phyloP scores from a whole-genome alignment of 2,797 vertebrate genomes.

The Clarias platycephalus region DNA sequence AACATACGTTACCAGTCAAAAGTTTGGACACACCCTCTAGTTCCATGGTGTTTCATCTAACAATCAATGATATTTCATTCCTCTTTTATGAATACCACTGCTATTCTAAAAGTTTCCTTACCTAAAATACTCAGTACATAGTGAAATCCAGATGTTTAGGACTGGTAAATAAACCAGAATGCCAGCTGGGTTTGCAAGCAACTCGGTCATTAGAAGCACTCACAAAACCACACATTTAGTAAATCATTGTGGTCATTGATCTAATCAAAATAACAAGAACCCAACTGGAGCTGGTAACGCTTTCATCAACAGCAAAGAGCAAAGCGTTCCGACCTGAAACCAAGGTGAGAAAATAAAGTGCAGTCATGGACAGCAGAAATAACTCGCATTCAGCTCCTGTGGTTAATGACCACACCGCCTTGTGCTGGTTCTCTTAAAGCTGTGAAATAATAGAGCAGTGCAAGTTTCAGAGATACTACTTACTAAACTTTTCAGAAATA shows the following conservation, averaged over 20 bases:
- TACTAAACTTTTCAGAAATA: neutral
- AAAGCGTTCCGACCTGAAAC: conserved; percentile 7
- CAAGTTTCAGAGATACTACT: too few species aligned
- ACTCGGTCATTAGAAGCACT: conserved; percentile 32
- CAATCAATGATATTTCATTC: neutral
- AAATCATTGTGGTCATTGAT: conserved; percentile 61
- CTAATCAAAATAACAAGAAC: conserved; percentile 36
- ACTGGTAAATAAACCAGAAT: conserved; percentile 26
- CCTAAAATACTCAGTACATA: neutral
- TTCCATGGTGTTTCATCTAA: neutral
- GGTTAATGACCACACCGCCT: conserved; percentile 23
- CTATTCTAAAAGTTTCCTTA: conserved; percentile 14
- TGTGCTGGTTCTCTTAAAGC: neutral
- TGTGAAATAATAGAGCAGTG: too few species aligned
- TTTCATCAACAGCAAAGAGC: conserved; percentile 15
- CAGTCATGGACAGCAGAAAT: neutral
- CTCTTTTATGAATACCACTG: neutral
- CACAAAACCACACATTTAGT: conserved; percentile 36
- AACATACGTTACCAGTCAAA: too few species aligned
- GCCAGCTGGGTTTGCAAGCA: conserved; percentile 32
- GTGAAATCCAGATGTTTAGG: conserved; percentile 21
- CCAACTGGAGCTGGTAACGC: conserved; percentile 17
- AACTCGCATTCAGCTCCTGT: neutral
- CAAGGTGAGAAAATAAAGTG: neutral
- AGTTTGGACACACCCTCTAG: too few species aligned